These are phyloP conservation scores for Pelobates cultripes DNA, from an alignment of 2,797 vertebrate genomes.

Conservation along the genomic window DNA sequence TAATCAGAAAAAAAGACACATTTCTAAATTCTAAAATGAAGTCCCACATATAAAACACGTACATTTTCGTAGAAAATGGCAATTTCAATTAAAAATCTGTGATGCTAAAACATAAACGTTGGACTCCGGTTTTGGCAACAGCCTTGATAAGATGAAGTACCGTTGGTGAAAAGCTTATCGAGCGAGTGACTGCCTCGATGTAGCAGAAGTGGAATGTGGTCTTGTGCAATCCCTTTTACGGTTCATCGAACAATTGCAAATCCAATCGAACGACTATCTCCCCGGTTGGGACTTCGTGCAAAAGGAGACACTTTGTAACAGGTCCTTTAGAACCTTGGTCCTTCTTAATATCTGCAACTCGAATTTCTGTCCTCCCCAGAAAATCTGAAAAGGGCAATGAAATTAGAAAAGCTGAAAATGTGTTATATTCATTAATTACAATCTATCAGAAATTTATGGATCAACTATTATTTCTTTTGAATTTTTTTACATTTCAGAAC, in stretches of 20 bases:
- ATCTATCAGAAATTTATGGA: no score
- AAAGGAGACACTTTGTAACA: conserved; percentile 93
- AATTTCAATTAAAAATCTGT: conserved; percentile 67
- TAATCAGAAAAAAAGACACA: conserved; percentile 57
- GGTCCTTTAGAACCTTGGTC: conserved; percentile 98
- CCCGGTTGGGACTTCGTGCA: conserved; percentile 97
- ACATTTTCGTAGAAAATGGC: conserved; percentile 62
- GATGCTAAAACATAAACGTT: conserved; percentile 61
- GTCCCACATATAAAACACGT: conserved; percentile 58
- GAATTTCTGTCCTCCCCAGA: conserved; percentile 96
- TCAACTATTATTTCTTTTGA: no score
- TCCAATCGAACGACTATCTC: conserved; percentile 97
- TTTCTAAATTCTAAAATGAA: conserved; percentile 58
- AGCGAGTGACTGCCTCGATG: conserved; percentile 37
- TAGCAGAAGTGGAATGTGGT: conserved; percentile 36
- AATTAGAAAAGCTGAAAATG: not conserved
- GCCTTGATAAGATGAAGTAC: not conserved
- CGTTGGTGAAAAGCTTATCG: not conserved
- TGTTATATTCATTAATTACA: no score
- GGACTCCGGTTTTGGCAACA: conserved; percentile 63
- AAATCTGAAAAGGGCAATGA: conserved; percentile 78
- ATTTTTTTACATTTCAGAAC: no score
- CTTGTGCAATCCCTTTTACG: conserved; percentile 66
- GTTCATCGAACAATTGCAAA: conserved; percentile 94
- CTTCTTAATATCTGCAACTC: conserved; percentile 96